These are phyloP conservation scores for Drosophila siamana DNA, from an alignment of 2,888 invertebrate genomes.

Conservation along the genomic window DNA sequence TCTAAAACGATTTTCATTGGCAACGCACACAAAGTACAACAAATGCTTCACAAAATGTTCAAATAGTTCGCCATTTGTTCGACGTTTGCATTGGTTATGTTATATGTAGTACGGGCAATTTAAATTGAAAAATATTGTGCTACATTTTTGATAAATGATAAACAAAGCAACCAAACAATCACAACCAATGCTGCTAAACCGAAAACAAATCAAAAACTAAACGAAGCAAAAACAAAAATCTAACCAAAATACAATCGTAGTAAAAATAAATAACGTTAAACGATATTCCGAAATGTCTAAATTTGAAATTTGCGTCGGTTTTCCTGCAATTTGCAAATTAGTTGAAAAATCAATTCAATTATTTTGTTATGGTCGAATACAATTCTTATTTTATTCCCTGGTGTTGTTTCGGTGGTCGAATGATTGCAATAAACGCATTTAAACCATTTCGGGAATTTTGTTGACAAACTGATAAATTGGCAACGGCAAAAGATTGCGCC, in stretches of 20 bases:
- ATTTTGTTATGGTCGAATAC: slow-evolving; percentile 32
- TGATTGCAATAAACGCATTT: slow-evolving; percentile 15
- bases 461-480: slow-evolving; percentile 28
- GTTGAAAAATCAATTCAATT: slow-evolving; percentile 65
- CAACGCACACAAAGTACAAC: slow-evolving; percentile 13
- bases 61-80: slow-evolving; percentile 3
- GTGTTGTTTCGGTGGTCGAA: slow-evolving; percentile 22
- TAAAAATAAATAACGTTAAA: slow-evolving; percentile 49
- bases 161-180: slow-evolving; percentile 39
- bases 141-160: slow-evolving; percentile 34
- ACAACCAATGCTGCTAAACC: slow-evolving; percentile 17
- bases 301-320: slow-evolving; percentile 33
- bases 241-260: slow-evolving; percentile 36
- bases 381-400: slow-evolving; percentile 1
- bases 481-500: neutral
- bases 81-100: neutral
- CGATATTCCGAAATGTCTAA: slow-evolving; percentile 36
- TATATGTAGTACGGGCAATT: slow-evolving; percentile 45
- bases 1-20: neutral
- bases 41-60: slow-evolving; percentile 28
- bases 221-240: slow-evolving; percentile 18
- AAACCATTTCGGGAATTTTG: slow-evolving; percentile 11
- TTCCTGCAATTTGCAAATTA: slow-evolving; percentile 60
- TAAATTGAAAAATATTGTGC: slow-evolving; percentile 47
- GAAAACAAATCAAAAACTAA: slow-evolving; percentile 28